Percentiles rank a stretch among this genome's conserved stretches.
phyloP scores from a whole-genome alignment of 2,113 vertebrate genomes.

The Oryzias celebensis region DNA sequence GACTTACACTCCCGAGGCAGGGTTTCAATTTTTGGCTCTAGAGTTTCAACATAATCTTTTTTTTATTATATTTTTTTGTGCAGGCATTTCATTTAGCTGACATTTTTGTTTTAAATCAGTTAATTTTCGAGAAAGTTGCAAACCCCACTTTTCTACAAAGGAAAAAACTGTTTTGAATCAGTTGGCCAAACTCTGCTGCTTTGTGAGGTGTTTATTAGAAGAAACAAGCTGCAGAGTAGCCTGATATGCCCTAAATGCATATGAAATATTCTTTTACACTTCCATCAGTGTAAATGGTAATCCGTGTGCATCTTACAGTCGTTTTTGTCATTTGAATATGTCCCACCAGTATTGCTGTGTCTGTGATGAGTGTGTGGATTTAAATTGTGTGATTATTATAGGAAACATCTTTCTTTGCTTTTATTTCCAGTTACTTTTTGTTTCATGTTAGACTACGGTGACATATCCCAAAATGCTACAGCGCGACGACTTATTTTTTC shows the following conservation, averaged over 20 bases:
- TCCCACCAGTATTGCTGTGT: neutral
- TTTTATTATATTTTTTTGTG: neutral
- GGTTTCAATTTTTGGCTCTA: conserved; percentile 17
- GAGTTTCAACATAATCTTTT: conserved; percentile 12
- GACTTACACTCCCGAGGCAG: conserved; percentile 22
- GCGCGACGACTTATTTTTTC: too few relatives aligned
- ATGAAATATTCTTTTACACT: conserved; percentile 53
- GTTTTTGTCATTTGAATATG: neutral
- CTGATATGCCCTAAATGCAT: conserved; percentile 44
- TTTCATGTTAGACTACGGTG: too few relatives aligned
- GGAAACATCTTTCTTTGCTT: too few relatives aligned
- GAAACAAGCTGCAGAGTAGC: neutral
- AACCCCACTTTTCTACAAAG: too few relatives aligned
- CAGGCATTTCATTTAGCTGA: conserved; percentile 7
- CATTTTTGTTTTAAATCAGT: conserved; percentile 20
- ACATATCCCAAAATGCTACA: too few relatives aligned
- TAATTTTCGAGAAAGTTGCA: neutral
- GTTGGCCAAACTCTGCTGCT: too few relatives aligned
- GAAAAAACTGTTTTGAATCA: too few relatives aligned
- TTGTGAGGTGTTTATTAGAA: neutral
- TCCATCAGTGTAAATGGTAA: neutral
- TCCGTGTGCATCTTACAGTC: neutral
- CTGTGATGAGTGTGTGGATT: neutral
- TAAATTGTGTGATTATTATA: neutral
- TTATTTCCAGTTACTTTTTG: too few relatives aligned